Base-by-base conservation (phyloP, 2,888 invertebrate genomes). In the Agrypnus murinus region DNA sequence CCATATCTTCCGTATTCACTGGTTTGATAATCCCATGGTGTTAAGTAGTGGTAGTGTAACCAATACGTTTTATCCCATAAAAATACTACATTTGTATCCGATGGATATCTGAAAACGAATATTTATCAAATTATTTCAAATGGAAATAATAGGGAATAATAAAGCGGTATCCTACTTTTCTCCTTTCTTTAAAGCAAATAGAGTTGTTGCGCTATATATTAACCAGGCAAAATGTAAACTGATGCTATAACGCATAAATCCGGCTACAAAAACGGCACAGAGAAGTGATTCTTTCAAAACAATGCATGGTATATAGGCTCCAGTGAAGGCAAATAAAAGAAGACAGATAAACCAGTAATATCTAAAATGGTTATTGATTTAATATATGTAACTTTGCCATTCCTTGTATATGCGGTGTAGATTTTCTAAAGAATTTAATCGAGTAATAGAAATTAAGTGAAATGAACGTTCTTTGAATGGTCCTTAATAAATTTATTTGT, bases 1-100 rank as follows among this genome's bases (percentile, higher is more conserved):
- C 90, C 90, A 78, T 95, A 95, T 48, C 89, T 89, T 1, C 95
- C 95, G 75, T 89, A 95, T 84, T 95, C 95, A 7, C 93, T 92
- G n/a, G 90, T 91, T 80, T 93, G 93, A 85, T 93, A 95, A 80
- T 95, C 95, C 86, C 91, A 90, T 0, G 94, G 93, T 17, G 93
- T 83, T 17, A 93, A 80, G 78, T 95, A 95, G 80, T 95, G 95
- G 81, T 94, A 95, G 72, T 92, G 91, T 0, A 92, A 90, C 95
- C 95, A 95, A 81, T 92, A 92, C 1, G 91, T 91, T 82, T 92
- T 93, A 2, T 89, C 90, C 3, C 95, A 82, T 57, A 95, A 83
- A 82, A 95, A 95, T 7, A 95, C 91, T 73, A 90, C 86, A 82
- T 93, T 94, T 2, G 93, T 92, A 77, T 94, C 93, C 1, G 88